These are phyloP conservation scores for Actinia equina DNA, from an alignment of 64 coral and sea anemone genomes.

Conservation along the genomic window DNA sequence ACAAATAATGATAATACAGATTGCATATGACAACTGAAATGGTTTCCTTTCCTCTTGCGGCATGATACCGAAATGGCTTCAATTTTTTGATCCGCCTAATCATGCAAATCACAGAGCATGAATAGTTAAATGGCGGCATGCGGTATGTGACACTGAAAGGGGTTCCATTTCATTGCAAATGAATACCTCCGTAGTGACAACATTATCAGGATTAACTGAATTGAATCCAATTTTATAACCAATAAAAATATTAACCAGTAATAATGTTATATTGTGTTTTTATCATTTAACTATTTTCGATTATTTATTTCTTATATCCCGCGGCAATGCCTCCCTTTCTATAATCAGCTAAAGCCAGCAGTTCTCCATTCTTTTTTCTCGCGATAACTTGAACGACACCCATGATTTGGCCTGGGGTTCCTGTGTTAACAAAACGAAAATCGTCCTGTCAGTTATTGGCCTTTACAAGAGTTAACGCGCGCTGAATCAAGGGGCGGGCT, in stretches of 20 bases:
- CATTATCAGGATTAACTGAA: too few species aligned
- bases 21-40: background rate
- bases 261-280: background rate
- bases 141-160: too few species aligned
- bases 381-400: constrained; percentile 85
- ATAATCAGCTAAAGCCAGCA: constrained; percentile 82
- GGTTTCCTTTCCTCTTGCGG: background rate
- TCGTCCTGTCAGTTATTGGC: too few species aligned
- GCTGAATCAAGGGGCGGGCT: too few species aligned
- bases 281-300: background rate
- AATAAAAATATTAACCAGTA: background rate
- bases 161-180: too few species aligned
- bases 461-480: too few species aligned
- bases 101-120: background rate
- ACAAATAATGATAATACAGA: background rate
- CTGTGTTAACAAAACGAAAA: constrained; percentile 6
- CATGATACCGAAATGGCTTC: background rate
- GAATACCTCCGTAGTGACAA: too few species aligned
- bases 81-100: too few species aligned
- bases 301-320: constrained; percentile 43
- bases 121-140: too few species aligned
- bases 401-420: constrained; percentile 73
- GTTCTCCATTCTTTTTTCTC: constrained; percentile 51
- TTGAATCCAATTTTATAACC: too few species aligned
- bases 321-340: constrained; percentile 83